A percentile compares a stretch with the other conserved stretches of the same genome.
Conservation (phyloP, 2,113 vertebrate genomes). For the Brevimyrus niger region DNA sequence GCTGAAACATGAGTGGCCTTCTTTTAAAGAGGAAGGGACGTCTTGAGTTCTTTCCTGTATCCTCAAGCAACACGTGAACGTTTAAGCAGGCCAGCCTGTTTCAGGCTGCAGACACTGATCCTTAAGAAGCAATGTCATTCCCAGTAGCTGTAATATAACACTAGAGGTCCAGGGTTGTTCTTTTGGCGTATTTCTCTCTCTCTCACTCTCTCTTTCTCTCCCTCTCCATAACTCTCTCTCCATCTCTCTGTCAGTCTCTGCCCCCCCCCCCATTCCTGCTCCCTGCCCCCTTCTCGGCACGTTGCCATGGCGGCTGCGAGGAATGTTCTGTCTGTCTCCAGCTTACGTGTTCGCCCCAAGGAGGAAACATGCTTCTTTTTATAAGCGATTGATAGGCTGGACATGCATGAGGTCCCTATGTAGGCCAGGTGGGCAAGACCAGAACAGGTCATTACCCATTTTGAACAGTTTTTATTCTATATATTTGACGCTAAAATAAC, state of each 20-base stretch:
- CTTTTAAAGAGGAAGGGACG: neutral
- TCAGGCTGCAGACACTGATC: neutral
- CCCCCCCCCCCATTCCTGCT: neutral
- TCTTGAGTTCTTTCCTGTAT: neutral
- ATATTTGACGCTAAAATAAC: neutral
- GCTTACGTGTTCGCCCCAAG: slow-evolving; percentile 33
- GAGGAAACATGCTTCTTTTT: slow-evolving; percentile 12
- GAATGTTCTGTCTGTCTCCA: slow-evolving; percentile 48
- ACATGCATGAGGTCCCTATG: neutral
- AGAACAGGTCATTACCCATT: neutral
- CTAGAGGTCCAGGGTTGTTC: neutral
- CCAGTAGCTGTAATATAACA: neutral
- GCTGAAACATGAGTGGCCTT: neutral
- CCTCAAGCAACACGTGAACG: neutral
- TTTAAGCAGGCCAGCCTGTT: neutral
- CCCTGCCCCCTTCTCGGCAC: slow-evolving; percentile 44
- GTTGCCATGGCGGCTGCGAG: slow-evolving; percentile 61
- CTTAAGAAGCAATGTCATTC: neutral
- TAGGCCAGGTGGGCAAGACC: neutral
- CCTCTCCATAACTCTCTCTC: neutral
- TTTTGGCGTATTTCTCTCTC: neutral
- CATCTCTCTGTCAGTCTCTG: neutral
- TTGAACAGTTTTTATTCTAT: neutral
- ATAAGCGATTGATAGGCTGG: slow-evolving; percentile 13
- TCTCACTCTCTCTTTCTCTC: neutral